Conservation (phyloP, 2,888 invertebrate genomes). For the Helleia helle region DNA sequence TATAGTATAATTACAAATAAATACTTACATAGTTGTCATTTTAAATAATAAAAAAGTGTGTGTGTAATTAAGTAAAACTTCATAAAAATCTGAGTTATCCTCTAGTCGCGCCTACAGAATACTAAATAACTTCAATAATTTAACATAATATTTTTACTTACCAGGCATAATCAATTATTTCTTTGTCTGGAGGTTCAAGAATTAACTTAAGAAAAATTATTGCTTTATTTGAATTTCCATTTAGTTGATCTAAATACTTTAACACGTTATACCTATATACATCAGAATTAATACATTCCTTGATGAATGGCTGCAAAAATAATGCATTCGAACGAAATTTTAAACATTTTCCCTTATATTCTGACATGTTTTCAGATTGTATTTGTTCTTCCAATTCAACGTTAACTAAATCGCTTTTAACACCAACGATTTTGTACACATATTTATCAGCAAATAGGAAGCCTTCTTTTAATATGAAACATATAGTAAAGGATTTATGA, state of each 20-base stretch:
- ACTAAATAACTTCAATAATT: too few relatives aligned
- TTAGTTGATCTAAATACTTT: constrained; percentile 33
- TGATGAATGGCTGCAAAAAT: constrained; percentile 50
- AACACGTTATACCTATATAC: constrained; percentile 45
- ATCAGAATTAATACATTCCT: constrained; percentile 42
- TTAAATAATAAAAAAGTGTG: too few relatives aligned
- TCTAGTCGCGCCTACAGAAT: too few relatives aligned
- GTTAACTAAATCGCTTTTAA: constrained; percentile 29
- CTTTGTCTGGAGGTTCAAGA: constrained; percentile 71
- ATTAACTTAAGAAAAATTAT: constrained; percentile 58
- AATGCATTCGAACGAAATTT: constrained; percentile 36
- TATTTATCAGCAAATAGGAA: constrained; percentile 36
- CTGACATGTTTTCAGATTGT: constrained; percentile 23
- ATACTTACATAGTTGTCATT: too few relatives aligned
- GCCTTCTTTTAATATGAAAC: constrained; percentile 39
- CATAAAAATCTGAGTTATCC: too few relatives aligned
- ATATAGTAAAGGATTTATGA: constrained; percentile 41
- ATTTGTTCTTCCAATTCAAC: constrained; percentile 26
- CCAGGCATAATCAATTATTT: constrained; percentile 82
- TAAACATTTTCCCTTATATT: constrained; percentile 26
- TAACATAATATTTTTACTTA: constrained; percentile 43
- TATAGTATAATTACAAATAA: too few relatives aligned
- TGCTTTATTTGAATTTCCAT: constrained; percentile 32
- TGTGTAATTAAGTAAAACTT: too few relatives aligned
- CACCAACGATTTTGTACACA: constrained; percentile 37